Percentiles rank a stretch among this genome's conserved stretches.
These are phyloP conservation scores for Falco peregrinus DNA, from an alignment of 2,797 vertebrate genomes.

Conservation along the genomic window DNA sequence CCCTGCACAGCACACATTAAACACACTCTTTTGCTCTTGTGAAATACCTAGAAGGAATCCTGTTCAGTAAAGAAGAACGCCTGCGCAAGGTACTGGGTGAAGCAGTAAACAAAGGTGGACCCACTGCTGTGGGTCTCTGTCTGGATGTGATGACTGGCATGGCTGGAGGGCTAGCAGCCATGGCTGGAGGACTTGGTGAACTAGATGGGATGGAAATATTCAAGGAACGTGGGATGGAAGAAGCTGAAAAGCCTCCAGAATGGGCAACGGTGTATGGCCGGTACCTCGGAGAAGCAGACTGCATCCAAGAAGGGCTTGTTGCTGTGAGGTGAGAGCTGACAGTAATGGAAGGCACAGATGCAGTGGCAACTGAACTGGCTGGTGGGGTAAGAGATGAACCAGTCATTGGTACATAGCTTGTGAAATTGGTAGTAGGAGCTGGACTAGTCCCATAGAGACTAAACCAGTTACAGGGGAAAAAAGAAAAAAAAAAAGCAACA, in stretches of 20 bases:
- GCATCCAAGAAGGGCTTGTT: slow-evolving; percentile 75
- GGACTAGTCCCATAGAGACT: slow-evolving; percentile 98
- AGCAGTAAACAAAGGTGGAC: slow-evolving; percentile 74
- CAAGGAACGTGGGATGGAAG: slow-evolving; percentile 73
- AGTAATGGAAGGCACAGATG: slow-evolving; percentile 73
- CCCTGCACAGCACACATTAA: slow-evolving; percentile 60
- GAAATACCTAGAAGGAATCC: slow-evolving; percentile 93
- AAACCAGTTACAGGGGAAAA: slow-evolving; percentile 76
- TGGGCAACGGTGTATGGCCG: slow-evolving; percentile 87
- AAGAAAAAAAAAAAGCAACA: slow-evolving; percentile 39
- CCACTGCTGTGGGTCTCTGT: slow-evolving; percentile 71
- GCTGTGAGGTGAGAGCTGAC: slow-evolving; percentile 70
- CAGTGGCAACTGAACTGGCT: slow-evolving; percentile 62
- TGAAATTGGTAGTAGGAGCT: slow-evolving; percentile 76
- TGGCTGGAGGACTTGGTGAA: slow-evolving; percentile 44
- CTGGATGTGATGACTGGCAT: slow-evolving; percentile 73
- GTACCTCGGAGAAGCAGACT: slow-evolving; percentile 87
- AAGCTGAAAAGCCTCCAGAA: slow-evolving; percentile 75
- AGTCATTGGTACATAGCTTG: slow-evolving; percentile 80
- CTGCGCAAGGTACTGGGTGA: slow-evolving; percentile 81
- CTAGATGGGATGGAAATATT: slow-evolving; percentile 70
- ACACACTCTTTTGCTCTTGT: slow-evolving; percentile 6
- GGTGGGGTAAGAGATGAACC: slow-evolving; percentile 79
- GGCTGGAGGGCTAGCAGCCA: slow-evolving; percentile 74
- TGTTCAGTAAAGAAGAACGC: slow-evolving; percentile 81